Conservation (phyloP, 2,888 invertebrate genomes). For the Rhingia campestris region DNA sequence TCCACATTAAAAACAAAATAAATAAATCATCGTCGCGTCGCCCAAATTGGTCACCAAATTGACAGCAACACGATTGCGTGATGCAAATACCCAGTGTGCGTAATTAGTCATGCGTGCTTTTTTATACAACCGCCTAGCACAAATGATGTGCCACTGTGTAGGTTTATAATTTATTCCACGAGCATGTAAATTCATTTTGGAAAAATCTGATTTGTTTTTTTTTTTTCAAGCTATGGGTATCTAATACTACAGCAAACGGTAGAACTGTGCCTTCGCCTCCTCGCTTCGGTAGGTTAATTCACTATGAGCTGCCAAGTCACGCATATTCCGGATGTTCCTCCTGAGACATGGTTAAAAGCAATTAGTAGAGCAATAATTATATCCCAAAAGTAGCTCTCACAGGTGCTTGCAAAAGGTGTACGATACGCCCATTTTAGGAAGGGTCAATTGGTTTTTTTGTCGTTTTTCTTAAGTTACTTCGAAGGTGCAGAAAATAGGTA, state of each 20-base stretch:
- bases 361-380: slow-evolving; percentile 45
- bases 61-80: slow-evolving; percentile 48
- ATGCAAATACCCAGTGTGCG: slow-evolving; percentile 43
- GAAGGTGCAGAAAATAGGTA: slow-evolving; percentile 13
- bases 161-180: slow-evolving; percentile 38
- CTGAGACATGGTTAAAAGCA: slow-evolving; percentile 45
- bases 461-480: neutral
- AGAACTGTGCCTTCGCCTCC: neutral
- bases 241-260: neutral
- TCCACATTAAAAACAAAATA: neutral
- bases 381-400: slow-evolving; percentile 41
- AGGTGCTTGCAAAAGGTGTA: slow-evolving; percentile 26
- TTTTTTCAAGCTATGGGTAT: neutral
- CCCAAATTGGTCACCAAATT: slow-evolving; percentile 46
- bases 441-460: slow-evolving; percentile 30
- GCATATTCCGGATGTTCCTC: slow-evolving; percentile 62
- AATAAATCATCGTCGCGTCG: slow-evolving; percentile 28
- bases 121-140: neutral
- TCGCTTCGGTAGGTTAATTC: slow-evolving; percentile 56
- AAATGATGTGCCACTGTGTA: slow-evolving; percentile 13
- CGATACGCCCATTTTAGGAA: slow-evolving; percentile 13
- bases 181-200: slow-evolving; percentile 47
- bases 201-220: slow-evolving; percentile 31
- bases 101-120: slow-evolving; percentile 59
- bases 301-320: slow-evolving; percentile 57